These are phyloP conservation scores for Seriola dumerili DNA, from an alignment of 2,113 vertebrate species.

Conservation along the genomic window DNA sequence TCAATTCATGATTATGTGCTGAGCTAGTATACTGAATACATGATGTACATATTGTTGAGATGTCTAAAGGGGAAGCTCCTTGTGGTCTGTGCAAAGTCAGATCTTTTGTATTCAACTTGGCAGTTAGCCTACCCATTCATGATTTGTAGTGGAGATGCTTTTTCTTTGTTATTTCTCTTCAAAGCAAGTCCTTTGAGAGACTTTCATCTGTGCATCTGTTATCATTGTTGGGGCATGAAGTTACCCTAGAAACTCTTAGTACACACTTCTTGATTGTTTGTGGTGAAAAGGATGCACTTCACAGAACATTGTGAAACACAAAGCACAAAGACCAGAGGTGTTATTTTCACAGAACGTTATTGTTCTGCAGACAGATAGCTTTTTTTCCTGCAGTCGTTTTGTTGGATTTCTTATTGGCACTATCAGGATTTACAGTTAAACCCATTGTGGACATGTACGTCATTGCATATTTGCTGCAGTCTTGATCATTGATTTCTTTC, in stretches of 20 bases:
- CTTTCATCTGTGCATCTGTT: background rate
- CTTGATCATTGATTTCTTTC: conserved; percentile 5
- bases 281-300: background rate
- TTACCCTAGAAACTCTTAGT: background rate
- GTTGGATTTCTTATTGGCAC: background rate
- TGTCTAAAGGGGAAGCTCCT: background rate
- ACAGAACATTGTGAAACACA: conserved; percentile 9
- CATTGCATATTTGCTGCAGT: background rate
- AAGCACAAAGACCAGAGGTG: conserved; percentile 14
- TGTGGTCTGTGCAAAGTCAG: background rate
- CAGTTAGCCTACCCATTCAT: too few relatives aligned
- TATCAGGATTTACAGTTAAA: background rate
- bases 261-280: conserved; percentile 5
- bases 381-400: background rate
- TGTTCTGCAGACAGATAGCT: background rate
- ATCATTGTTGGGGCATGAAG: background rate
- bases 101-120: background rate
- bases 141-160: background rate
- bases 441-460: background rate
- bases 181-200: conserved; percentile 12
- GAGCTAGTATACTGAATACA: background rate
- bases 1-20: background rate
- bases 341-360: background rate
- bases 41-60: background rate
- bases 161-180: background rate